Base-by-base conservation (phyloP, 35 echinoderm and acorn worm genomes). In the Chiridota heheva region DNA sequence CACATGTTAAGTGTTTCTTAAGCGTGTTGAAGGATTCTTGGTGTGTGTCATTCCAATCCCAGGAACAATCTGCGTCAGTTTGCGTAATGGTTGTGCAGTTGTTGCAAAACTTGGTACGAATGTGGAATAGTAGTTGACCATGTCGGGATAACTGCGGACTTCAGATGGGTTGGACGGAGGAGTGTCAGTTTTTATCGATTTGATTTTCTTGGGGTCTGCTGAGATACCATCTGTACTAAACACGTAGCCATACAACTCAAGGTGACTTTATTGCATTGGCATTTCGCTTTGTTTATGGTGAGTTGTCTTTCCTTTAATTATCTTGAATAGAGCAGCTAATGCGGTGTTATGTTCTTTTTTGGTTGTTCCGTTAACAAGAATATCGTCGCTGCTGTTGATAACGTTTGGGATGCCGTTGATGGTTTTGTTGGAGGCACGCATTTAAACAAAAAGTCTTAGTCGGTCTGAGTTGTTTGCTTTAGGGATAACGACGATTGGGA, bases 401-500 rank as follows among this genome's bases (percentile, higher is more conserved):
- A n/a, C n/a, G n/a, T n/a, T n/a, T n/a, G n/a, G n/a, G n/a, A n/a
- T n/a, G 16, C 49, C 44, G 25, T 36, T 60, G 3, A 73, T 75
- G 0, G 85, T 86, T 41, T 69, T 49, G 58, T 83, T 93, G 29
- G 78, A 56, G 76, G 70, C 41, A 8, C 91, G 49, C 79, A 93
- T 93, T 25, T 93, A 80, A 4, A 85, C 91, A 56, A 80, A 95
- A 22, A 89, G 8, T 73, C 86, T 53, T n/a, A 78, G 44, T 80
- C 39, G 17, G 16, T 78, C 33, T 3, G 67, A 12, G 16, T 57
- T 31, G 20, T 79, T 74, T 1, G 69, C 10, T 72, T 89, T 89
- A 7, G 79, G 80, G 16, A 89, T 75, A 1, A 81, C 75, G 3
- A 95, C 79, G 55, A 95, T 89, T 5, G 86, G 91, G 31, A 71